phyloP scores from a whole-genome alignment of 2,888 invertebrate genomes.

The Athalia cordata region DNA sequence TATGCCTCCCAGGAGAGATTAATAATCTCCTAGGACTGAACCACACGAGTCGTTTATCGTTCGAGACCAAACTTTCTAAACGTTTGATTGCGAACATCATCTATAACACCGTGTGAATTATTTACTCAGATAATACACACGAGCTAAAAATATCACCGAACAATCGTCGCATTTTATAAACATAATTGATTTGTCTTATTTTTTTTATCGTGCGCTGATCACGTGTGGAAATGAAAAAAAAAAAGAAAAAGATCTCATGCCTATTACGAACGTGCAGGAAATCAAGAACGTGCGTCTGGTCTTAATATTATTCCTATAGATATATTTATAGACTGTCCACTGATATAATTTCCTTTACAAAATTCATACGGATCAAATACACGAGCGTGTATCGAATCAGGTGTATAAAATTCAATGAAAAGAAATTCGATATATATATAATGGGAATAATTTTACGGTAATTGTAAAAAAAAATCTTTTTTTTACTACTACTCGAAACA shows the following conservation, averaged over 20 bases:
- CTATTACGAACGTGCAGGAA: neutral
- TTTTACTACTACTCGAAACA: too few species aligned
- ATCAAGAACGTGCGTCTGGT: too few species aligned
- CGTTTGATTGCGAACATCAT: neutral
- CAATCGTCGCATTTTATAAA: neutral
- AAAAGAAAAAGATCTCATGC: neutral
- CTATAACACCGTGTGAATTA: too few species aligned
- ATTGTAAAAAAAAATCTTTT: too few species aligned
- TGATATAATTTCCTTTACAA: too few species aligned
- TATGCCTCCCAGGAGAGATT: conserved; percentile 28
- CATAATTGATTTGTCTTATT: neutral
- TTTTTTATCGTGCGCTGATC: neutral
- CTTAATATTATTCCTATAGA: too few species aligned
- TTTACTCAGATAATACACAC: neutral
- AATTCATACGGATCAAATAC: too few species aligned
- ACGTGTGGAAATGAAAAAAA: neutral
- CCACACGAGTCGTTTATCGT: conserved; percentile 15
- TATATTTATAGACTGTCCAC: too few species aligned
- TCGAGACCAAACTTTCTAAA: neutral
- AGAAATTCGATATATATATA: too few species aligned
- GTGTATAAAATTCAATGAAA: too few species aligned
- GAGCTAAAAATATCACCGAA: neutral
- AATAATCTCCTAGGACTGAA: neutral
- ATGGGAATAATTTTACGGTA: too few species aligned
- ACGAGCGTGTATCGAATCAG: too few species aligned